phyloP scores from a whole-genome alignment of 2,888 invertebrate species.

The Toxonevra muliebris region DNA sequence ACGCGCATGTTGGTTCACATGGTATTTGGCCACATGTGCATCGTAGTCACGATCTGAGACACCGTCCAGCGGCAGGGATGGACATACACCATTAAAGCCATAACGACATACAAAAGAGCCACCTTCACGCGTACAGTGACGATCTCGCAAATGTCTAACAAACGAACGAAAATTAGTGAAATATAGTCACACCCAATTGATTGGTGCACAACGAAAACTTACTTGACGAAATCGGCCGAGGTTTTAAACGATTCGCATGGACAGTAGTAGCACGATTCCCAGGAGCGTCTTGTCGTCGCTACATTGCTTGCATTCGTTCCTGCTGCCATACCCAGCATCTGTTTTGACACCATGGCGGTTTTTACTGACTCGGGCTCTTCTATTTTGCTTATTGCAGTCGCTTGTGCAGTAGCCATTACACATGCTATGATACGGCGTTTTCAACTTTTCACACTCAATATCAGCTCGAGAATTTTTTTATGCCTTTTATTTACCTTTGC shows the following conservation, averaged over 20 bases:
- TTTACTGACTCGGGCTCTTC: too few relatives aligned
- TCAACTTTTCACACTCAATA: too few relatives aligned
- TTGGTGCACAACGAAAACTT: slow-evolving; percentile 40
- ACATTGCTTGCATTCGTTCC: slow-evolving; percentile 31
- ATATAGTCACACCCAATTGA: not conserved
- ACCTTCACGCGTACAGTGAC: slow-evolving; percentile 85
- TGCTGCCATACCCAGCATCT: slow-evolving; percentile 16
- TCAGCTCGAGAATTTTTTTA: too few relatives aligned
- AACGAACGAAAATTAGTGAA: not conserved
- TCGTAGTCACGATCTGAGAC: slow-evolving; percentile 89
- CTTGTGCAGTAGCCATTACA: slow-evolving; percentile 53
- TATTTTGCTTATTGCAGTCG: not conserved
- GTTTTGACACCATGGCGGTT: slow-evolving; percentile 10
- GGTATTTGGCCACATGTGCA: slow-evolving; percentile 80
- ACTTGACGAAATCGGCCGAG: slow-evolving; percentile 72
- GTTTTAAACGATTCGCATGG: slow-evolving; percentile 69
- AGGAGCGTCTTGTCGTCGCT: slow-evolving; percentile 46
- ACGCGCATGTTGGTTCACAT: slow-evolving; percentile 65
- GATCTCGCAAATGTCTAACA: slow-evolving; percentile 79
- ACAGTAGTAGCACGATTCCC: slow-evolving; percentile 74
- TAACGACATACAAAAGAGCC: slow-evolving; percentile 88
- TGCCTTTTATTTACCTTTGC: too few relatives aligned
- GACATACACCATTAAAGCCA: slow-evolving; percentile 87
- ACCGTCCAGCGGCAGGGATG: slow-evolving; percentile 87
- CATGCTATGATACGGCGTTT: slow-evolving; percentile 38